phyloP scores from a whole-genome alignment of 1,140 invertebrate species.

The Nautilus pompilius region DNA sequence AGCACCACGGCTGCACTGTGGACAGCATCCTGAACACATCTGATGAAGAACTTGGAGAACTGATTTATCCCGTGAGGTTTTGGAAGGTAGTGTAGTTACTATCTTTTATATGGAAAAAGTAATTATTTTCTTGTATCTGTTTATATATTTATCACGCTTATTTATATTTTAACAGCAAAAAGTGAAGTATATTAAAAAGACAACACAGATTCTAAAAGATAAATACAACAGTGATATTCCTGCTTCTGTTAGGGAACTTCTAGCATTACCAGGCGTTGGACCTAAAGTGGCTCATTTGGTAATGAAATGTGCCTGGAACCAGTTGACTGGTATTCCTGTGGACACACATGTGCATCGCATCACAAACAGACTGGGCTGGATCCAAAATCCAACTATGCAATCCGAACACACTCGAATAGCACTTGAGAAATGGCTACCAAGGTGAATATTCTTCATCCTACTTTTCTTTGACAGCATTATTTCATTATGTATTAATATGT shows the following conservation, averaged over 20 bases:
- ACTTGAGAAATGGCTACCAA: conserved; percentile 87
- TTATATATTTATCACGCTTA: too few species aligned
- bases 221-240: conserved; percentile 89
- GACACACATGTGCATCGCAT: conserved; percentile 98
- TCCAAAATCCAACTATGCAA: conserved; percentile 71
- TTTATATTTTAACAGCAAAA: conserved; percentile 68
- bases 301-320: conserved; percentile 89
- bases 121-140: background rate
- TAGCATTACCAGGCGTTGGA: conserved; percentile 84
- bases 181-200: conserved; percentile 85
- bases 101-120: background rate
- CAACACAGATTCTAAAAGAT: conserved; percentile 74
- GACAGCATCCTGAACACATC: conserved; percentile 70
- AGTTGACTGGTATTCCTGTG: conserved; percentile 82
- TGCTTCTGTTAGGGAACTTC: conserved; percentile 73
- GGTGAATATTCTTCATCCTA: too few species aligned
- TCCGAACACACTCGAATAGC: conserved; percentile 83
- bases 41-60: conserved; percentile 71
- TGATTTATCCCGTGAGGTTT: conserved; percentile 93
- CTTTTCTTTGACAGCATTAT: too few species aligned
- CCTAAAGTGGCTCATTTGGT: conserved; percentile 97
- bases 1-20: conserved; percentile 73
- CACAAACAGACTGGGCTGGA: conserved; percentile 84
- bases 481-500: too few species aligned
- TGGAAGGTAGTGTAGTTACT: conserved; percentile 75